These are phyloP conservation scores for Automeris io DNA, from an alignment of 2,888 invertebrate species.

Conservation along the genomic window DNA sequence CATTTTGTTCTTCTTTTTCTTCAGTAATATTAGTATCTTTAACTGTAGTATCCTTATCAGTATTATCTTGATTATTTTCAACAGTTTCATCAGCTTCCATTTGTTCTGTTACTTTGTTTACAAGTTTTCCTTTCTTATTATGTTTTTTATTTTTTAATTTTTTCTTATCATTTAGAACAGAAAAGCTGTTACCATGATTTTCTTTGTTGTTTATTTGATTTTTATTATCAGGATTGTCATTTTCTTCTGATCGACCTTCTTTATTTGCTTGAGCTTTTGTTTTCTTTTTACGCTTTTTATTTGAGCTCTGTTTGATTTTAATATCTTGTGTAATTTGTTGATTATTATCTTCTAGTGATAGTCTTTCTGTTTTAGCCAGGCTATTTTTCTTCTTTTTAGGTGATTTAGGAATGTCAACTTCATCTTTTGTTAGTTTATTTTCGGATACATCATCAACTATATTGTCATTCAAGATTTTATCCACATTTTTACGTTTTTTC, in stretches of 20 bases:
- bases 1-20: conserved; percentile 10
- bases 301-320: conserved; percentile 13
- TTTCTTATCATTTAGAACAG: background rate
- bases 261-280: conserved; percentile 11
- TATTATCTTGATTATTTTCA: conserved; percentile 10
- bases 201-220: background rate
- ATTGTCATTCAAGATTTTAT: conserved; percentile 4
- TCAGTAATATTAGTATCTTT: conserved; percentile 4
- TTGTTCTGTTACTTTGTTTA: conserved; percentile 3
- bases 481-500: conserved; percentile 23
- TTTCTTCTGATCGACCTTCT: conserved; percentile 11
- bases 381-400: conserved; percentile 20
- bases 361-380: conserved; percentile 16
- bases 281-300: conserved; percentile 18
- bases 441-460: conserved; percentile 10
- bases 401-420: conserved; percentile 15
- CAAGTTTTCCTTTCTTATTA: conserved; percentile 9
- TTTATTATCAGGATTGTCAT: background rate
- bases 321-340: conserved; percentile 6
- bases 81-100: conserved; percentile 2
- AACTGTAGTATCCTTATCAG: background rate
- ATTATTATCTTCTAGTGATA: conserved; percentile 8
- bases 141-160: conserved; percentile 8
- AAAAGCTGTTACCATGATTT: conserved; percentile 3
- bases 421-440: conserved; percentile 8